phyloP scores from a whole-genome alignment of 2,888 invertebrate species.

The Anodontia alba region DNA sequence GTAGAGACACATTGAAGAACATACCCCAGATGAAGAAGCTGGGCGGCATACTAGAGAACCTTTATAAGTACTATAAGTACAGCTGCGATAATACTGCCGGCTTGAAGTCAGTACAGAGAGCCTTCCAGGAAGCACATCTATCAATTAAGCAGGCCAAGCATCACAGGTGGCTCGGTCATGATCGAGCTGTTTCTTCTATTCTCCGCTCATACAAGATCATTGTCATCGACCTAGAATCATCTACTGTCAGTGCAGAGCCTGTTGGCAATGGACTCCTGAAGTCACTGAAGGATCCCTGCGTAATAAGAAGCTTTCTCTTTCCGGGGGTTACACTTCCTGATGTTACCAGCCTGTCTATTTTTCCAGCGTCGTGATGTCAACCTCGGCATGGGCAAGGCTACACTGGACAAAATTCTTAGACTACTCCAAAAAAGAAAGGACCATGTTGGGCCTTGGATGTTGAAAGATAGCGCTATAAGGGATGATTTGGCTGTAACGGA shows the following conservation, averaged over 20 bases:
- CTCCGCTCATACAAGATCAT: constrained; percentile 35
- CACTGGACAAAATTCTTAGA: constrained; percentile 35
- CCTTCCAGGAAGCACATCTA: constrained; percentile 42
- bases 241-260: constrained; percentile 26
- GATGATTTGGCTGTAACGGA: no score
- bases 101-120: constrained; percentile 46
- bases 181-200: constrained; percentile 47
- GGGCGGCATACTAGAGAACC: constrained; percentile 27
- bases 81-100: constrained; percentile 41
- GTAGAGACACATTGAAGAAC: constrained; percentile 30
- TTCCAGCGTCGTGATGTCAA: constrained; percentile 42
- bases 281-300: constrained; percentile 41
- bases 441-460: background rate
- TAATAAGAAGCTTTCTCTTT: constrained; percentile 22
- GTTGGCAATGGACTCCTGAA: constrained; percentile 54
- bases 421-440: constrained; percentile 15
- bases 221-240: constrained; percentile 48
- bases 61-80: constrained; percentile 50
- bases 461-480: no score
- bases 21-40: constrained; percentile 21
- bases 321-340: constrained; percentile 54
- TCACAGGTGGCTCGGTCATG: constrained; percentile 56
- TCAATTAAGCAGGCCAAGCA: constrained; percentile 58
- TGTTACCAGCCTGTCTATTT: constrained; percentile 28
- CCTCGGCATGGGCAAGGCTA: no score